Evolutionary conservation across 2,888 invertebrate genomes (phyloP).

Genomic region (Cephus runcator): DNA sequence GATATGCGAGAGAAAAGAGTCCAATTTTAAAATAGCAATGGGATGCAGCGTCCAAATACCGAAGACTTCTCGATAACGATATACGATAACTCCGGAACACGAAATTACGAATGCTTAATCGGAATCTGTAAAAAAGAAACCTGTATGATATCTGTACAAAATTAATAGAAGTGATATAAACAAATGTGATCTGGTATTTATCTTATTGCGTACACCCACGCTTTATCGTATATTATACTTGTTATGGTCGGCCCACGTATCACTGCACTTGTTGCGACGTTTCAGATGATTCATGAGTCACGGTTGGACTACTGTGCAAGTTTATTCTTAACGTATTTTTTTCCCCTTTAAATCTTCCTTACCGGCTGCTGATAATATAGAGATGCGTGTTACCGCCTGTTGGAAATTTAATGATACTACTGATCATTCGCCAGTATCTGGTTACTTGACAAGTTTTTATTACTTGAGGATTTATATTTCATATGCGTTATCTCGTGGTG

Average conservation of each 20-base stretch:
- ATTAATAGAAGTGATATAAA: slow-evolving; percentile 46
- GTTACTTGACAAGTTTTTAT: neutral
- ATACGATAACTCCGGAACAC: slow-evolving; percentile 42
- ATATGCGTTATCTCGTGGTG: neutral
- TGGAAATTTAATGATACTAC: neutral
- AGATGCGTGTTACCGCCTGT: neutral
- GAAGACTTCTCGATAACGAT: slow-evolving; percentile 28
- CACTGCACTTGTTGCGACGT: neutral
- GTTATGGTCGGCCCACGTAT: neutral
- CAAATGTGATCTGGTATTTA: neutral
- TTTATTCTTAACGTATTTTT: neutral
- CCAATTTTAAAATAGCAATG: neutral
- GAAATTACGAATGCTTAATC: slow-evolving; percentile 47
- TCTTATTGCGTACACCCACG: neutral
- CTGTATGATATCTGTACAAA: slow-evolving; percentile 54
- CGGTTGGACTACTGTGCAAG: neutral
- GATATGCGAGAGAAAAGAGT: neutral
- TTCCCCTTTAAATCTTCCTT: neutral
- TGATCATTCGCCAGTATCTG: neutral
- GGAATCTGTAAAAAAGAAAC: slow-evolving; percentile 42
- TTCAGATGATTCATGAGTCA: neutral
- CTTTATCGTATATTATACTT: neutral
- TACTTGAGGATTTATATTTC: neutral
- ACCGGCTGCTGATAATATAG: neutral
- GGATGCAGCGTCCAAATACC: neutral